phyloP scores from a whole-genome alignment of 2,113 vertebrate species.

The Lophura nycthemera region DNA sequence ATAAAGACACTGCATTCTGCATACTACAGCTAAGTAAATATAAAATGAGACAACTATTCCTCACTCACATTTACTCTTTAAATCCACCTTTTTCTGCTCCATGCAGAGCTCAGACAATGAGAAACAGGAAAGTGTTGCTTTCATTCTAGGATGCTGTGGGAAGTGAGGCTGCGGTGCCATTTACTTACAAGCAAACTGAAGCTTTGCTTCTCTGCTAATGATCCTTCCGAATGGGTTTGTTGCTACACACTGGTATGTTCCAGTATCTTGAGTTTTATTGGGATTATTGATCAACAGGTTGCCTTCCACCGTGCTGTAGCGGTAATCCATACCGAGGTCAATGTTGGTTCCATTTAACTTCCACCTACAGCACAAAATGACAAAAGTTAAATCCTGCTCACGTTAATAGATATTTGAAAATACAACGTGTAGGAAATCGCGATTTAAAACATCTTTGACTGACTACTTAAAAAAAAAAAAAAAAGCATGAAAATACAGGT shows the following conservation, averaged over 20 bases:
- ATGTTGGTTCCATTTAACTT: constrained; percentile 92
- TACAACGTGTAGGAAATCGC: background rate
- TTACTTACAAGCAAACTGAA: constrained; percentile 97
- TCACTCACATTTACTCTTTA: background rate
- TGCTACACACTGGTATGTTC: constrained; percentile 94
- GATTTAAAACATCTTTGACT: background rate
- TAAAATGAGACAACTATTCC: background rate
- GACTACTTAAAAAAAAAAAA: background rate
- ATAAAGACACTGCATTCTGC: background rate
- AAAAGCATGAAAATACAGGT: background rate
- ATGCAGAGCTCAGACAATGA: background rate
- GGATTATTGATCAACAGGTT: constrained; percentile 92
- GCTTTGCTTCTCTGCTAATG: constrained; percentile 91
- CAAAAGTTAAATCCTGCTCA: constrained; percentile 36
- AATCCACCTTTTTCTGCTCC: background rate
- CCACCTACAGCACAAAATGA: constrained; percentile 86
- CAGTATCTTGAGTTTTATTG: constrained; percentile 89
- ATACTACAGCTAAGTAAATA: background rate
- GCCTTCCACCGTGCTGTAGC: constrained; percentile 90
- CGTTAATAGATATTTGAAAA: background rate
- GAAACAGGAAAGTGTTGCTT: background rate
- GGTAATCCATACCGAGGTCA: constrained; percentile 86
- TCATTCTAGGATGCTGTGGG: background rate
- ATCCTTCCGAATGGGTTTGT: constrained; percentile 94
- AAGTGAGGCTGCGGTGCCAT: background rate